phyloP scores from a whole-genome alignment of 2,797 vertebrate genomes.

The Oophaga sylvatica region DNA sequence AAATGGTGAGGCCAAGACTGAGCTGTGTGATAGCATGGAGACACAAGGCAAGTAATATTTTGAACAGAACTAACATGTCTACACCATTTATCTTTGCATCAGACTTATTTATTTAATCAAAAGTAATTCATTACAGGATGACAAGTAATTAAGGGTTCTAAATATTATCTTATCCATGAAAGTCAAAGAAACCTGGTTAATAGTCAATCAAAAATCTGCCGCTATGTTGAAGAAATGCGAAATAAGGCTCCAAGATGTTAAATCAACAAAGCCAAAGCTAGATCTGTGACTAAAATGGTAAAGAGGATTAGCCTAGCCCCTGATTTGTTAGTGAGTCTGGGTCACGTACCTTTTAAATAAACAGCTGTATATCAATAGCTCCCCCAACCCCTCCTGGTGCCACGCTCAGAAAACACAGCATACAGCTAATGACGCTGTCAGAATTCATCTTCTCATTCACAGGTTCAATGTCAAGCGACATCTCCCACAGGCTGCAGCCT shows the following conservation, averaged over 20 bases:
- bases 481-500: conserved; percentile 39
- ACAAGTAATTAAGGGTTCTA: not conserved
- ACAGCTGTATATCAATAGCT: conserved; percentile 55
- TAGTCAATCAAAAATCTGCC: not conserved
- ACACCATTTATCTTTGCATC: not conserved
- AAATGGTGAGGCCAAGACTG: conserved; percentile 94
- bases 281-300: not conserved
- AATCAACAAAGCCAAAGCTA: conserved; percentile 24
- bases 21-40: conserved; percentile 93
- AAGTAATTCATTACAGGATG: not conserved
- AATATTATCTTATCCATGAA: not conserved
- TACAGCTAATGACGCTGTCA: conserved; percentile 55
- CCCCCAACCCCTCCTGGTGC: conserved; percentile 14
- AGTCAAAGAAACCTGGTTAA: not conserved
- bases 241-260: not conserved
- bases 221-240: not conserved
- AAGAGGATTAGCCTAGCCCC: not conserved
- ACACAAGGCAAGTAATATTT: conserved; percentile 83
- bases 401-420: conserved; percentile 33
- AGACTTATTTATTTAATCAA: not conserved
- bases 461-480: conserved; percentile 51
- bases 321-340: conserved; percentile 30
- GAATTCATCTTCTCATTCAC: conserved; percentile 52
- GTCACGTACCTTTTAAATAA: conserved; percentile 51
- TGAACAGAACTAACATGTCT: not conserved